Conservation (phyloP, 2,797 vertebrate genomes). For the Tachyglossus aculeatus region DNA sequence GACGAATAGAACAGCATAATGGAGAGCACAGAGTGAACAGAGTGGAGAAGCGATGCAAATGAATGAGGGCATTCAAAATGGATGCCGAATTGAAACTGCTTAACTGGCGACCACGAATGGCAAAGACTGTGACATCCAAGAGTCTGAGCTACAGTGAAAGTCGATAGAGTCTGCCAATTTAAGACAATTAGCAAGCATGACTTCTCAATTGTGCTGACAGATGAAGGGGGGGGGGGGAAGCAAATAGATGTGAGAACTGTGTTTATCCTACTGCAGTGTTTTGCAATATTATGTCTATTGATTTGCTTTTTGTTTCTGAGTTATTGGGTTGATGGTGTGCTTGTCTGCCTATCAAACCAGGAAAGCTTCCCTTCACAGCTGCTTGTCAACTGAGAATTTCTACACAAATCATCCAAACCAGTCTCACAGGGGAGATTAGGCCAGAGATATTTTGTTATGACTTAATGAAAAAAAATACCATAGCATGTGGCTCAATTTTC, state of each 20-base stretch:
- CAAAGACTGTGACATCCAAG: constrained; percentile 65
- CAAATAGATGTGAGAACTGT: constrained; percentile 48
- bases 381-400: constrained; percentile 66
- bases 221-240: constrained; percentile 54
- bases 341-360: constrained; percentile 51
- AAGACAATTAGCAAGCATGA: constrained; percentile 55
- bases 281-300: constrained; percentile 36
- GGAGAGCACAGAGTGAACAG: constrained; percentile 48
- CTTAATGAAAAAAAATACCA: constrained; percentile 50
- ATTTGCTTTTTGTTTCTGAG: constrained; percentile 57
- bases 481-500: constrained; percentile 46
- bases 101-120: constrained; percentile 52
- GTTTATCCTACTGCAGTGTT: constrained; percentile 54
- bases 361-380: constrained; percentile 63
- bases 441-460: constrained; percentile 60
- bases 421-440: constrained; percentile 68
- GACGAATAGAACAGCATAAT: constrained; percentile 47
- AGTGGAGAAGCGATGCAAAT: constrained; percentile 48
- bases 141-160: constrained; percentile 48
- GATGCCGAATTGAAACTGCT: constrained; percentile 59
- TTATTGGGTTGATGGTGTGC: constrained; percentile 26
- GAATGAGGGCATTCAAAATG: constrained; percentile 49
- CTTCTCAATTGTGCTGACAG: constrained; percentile 66
- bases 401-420: constrained; percentile 57
- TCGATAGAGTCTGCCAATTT: constrained; percentile 44